These are phyloP conservation scores for Mythimna impura DNA, from an alignment of 2,888 invertebrate species.

Conservation along the genomic window DNA sequence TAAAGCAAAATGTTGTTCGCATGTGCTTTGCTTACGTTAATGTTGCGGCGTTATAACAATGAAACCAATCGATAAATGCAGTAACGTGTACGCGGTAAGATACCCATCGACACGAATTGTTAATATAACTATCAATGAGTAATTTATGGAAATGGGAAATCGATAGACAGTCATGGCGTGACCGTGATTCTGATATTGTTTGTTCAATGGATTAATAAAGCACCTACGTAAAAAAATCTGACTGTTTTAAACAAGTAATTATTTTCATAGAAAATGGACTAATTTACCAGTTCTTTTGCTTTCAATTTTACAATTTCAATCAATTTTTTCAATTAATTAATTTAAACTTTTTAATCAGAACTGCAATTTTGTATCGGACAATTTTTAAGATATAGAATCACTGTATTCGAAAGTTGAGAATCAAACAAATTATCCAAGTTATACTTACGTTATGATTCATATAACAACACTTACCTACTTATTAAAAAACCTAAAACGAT, in stretches of 20 bases:
- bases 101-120: constrained; percentile 20
- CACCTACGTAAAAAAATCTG: too few relatives aligned
- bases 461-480: not conserved
- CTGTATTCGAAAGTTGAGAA: too few relatives aligned
- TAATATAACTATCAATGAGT: constrained; percentile 21
- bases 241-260: too few relatives aligned
- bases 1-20: constrained; percentile 51
- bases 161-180: constrained; percentile 15
- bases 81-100: not conserved
- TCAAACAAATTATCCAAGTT: too few relatives aligned
- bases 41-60: constrained; percentile 46
- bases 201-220: not conserved
- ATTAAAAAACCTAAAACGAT: not conserved
- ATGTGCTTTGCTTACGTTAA: constrained; percentile 41
- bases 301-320: too few relatives aligned
- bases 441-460: too few relatives aligned
- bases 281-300: too few relatives aligned
- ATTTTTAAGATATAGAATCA: too few relatives aligned
- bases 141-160: constrained; percentile 26
- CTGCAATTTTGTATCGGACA: too few relatives aligned
- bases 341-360: too few relatives aligned
- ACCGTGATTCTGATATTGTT: constrained; percentile 4
- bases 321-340: too few relatives aligned
- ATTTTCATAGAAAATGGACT: too few relatives aligned
- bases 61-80: constrained; percentile 22